Conservation (phyloP, 2,113 vertebrate genomes). For the Sinosuthora webbiana region DNA sequence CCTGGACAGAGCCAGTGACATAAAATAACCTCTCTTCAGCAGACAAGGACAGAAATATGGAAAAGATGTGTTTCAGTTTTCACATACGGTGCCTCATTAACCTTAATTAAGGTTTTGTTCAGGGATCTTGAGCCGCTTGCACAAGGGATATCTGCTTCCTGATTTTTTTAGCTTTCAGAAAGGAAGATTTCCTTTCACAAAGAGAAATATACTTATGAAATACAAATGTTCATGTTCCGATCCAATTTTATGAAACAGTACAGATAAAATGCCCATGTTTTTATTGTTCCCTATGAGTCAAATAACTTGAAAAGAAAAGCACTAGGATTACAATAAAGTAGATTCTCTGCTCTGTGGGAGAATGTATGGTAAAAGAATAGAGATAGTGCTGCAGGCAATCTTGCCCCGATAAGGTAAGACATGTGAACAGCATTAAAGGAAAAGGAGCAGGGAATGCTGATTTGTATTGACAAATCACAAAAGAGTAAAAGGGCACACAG, state of each 20-base stretch:
- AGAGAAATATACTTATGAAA: neutral
- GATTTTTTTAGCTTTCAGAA: neutral
- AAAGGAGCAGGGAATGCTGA: neutral
- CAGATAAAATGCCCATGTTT: neutral
- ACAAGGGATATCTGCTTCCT: neutral
- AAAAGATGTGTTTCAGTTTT: neutral
- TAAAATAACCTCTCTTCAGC: neutral
- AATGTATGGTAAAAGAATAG: neutral
- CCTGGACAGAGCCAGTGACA: neutral
- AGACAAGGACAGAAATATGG: neutral
- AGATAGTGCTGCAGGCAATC: neutral
- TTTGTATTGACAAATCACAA: neutral
- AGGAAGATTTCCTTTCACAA: neutral
- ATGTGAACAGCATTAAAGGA: neutral
- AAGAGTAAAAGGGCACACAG: neutral
- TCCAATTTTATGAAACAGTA: neutral
- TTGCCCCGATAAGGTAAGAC: neutral
- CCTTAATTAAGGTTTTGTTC: neutral
- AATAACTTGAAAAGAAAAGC: neutral
- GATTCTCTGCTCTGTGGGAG: neutral
- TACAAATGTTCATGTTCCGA: neutral
- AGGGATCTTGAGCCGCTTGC: neutral
- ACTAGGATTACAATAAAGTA: neutral
- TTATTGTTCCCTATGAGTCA: fast-evolving
- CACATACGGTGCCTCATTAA: neutral